A percentile compares a stretch with the other conserved stretches of the same genome.
These are phyloP conservation scores for Zoanthus sansibaricus DNA, from an alignment of 92 coral and sea anemone species.

Conservation along the genomic window DNA sequence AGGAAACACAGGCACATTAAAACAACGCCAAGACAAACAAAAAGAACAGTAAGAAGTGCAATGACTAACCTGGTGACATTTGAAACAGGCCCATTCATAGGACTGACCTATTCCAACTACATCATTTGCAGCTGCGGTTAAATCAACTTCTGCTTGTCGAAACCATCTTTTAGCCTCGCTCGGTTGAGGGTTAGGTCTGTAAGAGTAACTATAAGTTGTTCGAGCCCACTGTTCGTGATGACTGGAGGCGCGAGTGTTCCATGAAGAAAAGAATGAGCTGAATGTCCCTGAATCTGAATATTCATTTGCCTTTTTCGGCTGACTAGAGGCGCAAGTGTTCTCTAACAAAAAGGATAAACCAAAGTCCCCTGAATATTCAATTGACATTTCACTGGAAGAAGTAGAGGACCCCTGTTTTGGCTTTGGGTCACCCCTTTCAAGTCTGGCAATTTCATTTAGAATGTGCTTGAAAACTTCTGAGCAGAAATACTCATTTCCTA, in stretches of 20 bases:
- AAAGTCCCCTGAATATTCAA: constrained; percentile 5
- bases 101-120: background rate
- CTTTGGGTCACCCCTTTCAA: constrained; percentile 53
- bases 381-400: background rate
- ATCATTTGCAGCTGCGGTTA: constrained; percentile 67
- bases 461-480: constrained; percentile 75
- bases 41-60: background rate
- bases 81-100: constrained; percentile 84
- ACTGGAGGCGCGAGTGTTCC: constrained; percentile 49
- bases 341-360: constrained; percentile 48
- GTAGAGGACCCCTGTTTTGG: background rate
- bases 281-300: too few relatives aligned
- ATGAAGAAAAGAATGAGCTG: too few relatives aligned
- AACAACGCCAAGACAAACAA: too few relatives aligned
- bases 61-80: constrained; percentile 80
- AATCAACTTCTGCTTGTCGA: constrained; percentile 78
- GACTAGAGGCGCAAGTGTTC: too few relatives aligned
- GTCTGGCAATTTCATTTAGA: constrained; percentile 61
- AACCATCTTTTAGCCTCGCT: constrained; percentile 82
- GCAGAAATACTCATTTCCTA: constrained; percentile 73
- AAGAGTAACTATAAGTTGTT: constrained; percentile 10
- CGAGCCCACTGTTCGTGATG: constrained; percentile 41
- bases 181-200: constrained; percentile 74
- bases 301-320: too few relatives aligned
- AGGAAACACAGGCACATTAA: too few relatives aligned